A percentile compares a stretch with the other conserved stretches of the same genome.
Conservation (phyloP, 1,140 invertebrate species). For the Cydia splendana region DNA sequence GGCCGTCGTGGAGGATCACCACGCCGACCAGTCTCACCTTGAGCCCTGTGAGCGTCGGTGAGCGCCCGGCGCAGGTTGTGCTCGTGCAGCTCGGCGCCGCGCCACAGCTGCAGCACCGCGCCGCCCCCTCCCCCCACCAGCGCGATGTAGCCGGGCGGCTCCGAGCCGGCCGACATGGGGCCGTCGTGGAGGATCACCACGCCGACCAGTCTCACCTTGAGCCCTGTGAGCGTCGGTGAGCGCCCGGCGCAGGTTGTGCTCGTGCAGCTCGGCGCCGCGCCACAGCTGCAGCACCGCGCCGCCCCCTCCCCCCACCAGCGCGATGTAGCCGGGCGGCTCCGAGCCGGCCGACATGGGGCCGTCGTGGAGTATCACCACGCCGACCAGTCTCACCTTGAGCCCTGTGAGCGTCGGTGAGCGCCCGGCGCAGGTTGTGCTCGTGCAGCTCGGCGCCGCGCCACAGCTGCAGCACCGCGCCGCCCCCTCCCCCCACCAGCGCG, state of each 20-base stretch:
- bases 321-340: not conserved
- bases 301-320: not conserved
- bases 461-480: constrained; percentile 60
- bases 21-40: no score
- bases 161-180: not conserved
- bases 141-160: not conserved
- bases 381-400: constrained; percentile 52
- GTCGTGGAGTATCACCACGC: constrained; percentile 52
- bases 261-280: constrained; percentile 53
- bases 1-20: constrained; percentile 47
- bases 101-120: constrained; percentile 63
- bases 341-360: constrained; percentile 9
- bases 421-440: constrained; percentile 55
- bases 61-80: constrained; percentile 56
- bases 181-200: constrained; percentile 51
- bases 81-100: constrained; percentile 53
- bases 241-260: constrained; percentile 55
- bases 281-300: constrained; percentile 65
- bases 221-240: constrained; percentile 54
- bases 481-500: constrained; percentile 3
- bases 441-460: constrained; percentile 57
- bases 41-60: constrained; percentile 51
- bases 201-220: no score
- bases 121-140: constrained; percentile 37
- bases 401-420: constrained; percentile 53